phyloP scores from a whole-genome alignment of 2,113 vertebrate genomes.

The Muscicapa adusta region DNA sequence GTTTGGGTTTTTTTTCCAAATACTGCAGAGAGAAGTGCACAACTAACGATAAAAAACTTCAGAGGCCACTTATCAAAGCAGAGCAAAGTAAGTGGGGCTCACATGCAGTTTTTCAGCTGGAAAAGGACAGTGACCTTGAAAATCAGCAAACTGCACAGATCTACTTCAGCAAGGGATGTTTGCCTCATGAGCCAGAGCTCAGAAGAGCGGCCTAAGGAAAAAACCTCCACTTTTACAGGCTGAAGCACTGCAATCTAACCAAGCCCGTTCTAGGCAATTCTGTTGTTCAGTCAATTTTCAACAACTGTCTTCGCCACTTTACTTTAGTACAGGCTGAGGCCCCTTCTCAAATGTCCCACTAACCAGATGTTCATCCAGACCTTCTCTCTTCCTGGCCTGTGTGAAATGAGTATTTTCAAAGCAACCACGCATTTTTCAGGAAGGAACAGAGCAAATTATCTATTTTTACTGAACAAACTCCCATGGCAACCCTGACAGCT shows the following conservation, averaged over 20 bases:
- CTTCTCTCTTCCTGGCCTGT: neutral
- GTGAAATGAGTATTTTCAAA: neutral
- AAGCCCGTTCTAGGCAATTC: neutral
- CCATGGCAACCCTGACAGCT: neutral
- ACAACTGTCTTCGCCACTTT: neutral
- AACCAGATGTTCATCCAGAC: neutral
- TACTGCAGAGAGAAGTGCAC: neutral
- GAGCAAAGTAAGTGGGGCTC: neutral
- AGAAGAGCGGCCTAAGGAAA: neutral
- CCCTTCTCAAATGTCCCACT: neutral
- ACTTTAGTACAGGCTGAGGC: neutral
- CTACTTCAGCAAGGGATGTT: rapidly evolving
- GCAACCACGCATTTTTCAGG: neutral
- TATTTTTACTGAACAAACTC: neutral
- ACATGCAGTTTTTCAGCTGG: neutral
- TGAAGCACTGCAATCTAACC: neutral
- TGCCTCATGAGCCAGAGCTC: neutral
- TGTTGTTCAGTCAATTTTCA: neutral
- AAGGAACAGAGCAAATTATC: neutral
- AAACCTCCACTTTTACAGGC: neutral
- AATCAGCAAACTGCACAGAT: neutral
- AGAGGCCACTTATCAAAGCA: neutral
- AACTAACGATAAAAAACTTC: neutral
- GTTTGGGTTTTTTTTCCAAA: neutral
- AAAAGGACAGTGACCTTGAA: neutral